Evolutionary conservation across 2,113 vertebrate genomes (phyloP), one percentile per base, ranked within the genome.

Genomic region (Electrona antarctica): DNA sequence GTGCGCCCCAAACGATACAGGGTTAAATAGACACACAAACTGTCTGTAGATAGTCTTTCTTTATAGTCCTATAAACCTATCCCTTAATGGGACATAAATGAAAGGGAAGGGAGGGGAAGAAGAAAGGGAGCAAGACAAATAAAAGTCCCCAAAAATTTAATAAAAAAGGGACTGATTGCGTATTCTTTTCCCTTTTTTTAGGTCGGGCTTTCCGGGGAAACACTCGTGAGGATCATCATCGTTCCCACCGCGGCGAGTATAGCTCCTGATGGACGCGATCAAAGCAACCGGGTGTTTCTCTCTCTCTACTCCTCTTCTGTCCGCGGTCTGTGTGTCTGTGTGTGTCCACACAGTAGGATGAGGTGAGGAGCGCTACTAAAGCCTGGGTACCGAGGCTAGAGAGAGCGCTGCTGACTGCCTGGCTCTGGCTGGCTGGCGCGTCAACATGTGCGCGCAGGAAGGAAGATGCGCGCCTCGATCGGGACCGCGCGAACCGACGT

Each of bases 181-280:
- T 89, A n/a, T n/a, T n/a, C n/a, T n/a, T n/a, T n/a, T n/a, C n/a
- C n/a, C 79, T 79, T 67, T 74, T 80, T 81, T 85, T 83, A 93
- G 80, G 88, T 89, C 79, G 64, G 74, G 76, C 65, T 79, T 80
- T 81, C 81, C 28, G 75, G 47, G 63, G 74, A 73, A 29, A 48
- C 65, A 57, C 72, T 83, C 82, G 63, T 76, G 28, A 4, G n/a
- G 78, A 78, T 79, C 83, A 88, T 86, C 60, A 74, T 72, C 67
- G 69, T 68, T 60, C 71, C 79, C 76, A 61, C 21, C 21, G 21
- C 70, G 67, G 51, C 77, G 15, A 69, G 64, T 59, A 21, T 21
- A 71, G 57, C 78, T 88, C 87, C 80, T 11, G 81, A 13, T 50
- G 68, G 68, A 79, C 74, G 49, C 56, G 11, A 74, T 4, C 5